These are phyloP conservation scores for Synergus laeviventris DNA, from an alignment of 2,888 invertebrate genomes.

Conservation along the genomic window DNA sequence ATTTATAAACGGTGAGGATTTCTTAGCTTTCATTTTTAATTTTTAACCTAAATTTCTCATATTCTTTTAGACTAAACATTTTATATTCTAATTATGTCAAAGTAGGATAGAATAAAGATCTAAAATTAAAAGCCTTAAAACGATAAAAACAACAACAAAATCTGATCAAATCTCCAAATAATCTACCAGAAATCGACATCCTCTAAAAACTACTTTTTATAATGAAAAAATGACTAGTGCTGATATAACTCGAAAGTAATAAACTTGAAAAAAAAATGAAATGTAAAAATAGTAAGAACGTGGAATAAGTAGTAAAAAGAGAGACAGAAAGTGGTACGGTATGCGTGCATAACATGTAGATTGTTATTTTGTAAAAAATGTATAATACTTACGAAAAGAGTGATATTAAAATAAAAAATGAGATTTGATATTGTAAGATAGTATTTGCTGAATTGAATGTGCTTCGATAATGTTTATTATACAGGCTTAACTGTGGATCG, in stretches of 20 bases:
- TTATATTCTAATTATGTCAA: too few relatives aligned
- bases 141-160: not conserved
- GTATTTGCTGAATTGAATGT: constrained; percentile 29
- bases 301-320: not conserved
- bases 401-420: constrained; percentile 36
- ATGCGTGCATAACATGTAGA: constrained; percentile 21
- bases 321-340: constrained; percentile 11
- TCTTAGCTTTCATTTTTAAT: not conserved
- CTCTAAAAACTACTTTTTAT: not conserved
- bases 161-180: not conserved
- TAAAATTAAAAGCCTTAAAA: not conserved
- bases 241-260: not conserved
- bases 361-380: constrained; percentile 24
- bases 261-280: not conserved
- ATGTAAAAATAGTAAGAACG: not conserved
- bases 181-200: not conserved
- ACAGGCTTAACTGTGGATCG: constrained; percentile 29
- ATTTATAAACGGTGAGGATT: not conserved
- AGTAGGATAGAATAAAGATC: not conserved
- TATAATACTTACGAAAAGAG: constrained; percentile 37
- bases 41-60: not conserved
- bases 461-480: constrained; percentile 21
- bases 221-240: not conserved
- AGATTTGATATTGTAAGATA: constrained; percentile 35
- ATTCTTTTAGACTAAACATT: too few relatives aligned